Percentiles rank a stretch among this genome's conserved stretches.
These are phyloP conservation scores for Phymorhynchus buccinoides DNA, from an alignment of 1,140 invertebrate species.

Conservation along the genomic window DNA sequence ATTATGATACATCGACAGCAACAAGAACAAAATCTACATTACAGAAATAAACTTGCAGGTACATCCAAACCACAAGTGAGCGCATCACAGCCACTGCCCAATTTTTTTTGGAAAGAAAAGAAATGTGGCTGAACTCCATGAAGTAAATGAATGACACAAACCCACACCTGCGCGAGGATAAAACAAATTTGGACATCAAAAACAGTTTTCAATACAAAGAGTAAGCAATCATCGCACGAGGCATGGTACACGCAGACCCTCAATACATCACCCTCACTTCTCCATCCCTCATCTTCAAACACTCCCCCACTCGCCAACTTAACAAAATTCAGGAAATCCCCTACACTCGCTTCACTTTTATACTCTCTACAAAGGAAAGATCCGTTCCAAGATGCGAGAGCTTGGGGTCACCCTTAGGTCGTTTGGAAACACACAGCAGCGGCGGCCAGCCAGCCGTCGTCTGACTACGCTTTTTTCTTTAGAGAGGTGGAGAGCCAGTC, in stretches of 20 bases:
- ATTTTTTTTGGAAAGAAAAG: background rate
- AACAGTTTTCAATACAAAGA: too few species aligned
- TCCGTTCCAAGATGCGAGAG: background rate
- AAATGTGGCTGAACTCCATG: too few species aligned
- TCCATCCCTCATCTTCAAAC: too few species aligned
- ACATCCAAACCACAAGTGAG: background rate
- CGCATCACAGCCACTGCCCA: background rate
- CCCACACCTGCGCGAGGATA: too few species aligned
- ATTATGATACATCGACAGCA: too few species aligned
- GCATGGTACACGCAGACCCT: background rate
- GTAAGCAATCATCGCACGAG: background rate
- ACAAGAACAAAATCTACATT: background rate
- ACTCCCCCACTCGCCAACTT: background rate
- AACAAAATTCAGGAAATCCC: too few species aligned
- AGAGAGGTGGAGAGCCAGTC: conserved; percentile 95
- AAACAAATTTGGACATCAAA: too few species aligned
- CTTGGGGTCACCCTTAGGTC: background rate
- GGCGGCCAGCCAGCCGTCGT: too few species aligned
- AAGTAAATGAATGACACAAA: background rate
- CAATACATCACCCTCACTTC: background rate
- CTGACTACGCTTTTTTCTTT: conserved; percentile 58
- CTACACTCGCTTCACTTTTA: background rate
- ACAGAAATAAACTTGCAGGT: background rate
- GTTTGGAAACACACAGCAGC: background rate
- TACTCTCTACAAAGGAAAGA: background rate